A percentile compares a stretch with the other conserved stretches of the same genome.
Evolutionary conservation across 2,797 vertebrate species (phyloP).

Genomic region (Mormyrus hasselquistii): DNA sequence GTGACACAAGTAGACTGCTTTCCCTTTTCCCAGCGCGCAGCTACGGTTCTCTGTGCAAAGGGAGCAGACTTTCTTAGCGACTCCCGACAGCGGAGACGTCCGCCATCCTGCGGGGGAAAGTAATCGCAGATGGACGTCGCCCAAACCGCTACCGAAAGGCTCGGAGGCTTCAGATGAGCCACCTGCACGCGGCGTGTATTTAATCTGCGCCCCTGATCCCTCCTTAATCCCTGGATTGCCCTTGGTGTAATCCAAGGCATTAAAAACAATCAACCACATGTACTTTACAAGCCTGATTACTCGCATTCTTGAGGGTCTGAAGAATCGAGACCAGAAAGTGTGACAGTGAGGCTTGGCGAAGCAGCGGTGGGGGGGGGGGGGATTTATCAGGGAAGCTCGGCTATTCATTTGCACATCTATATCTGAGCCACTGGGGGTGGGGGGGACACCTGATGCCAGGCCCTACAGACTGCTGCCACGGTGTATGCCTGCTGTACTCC

Average conservation of each 20-base stretch:
- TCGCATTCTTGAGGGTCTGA: conserved; percentile 10
- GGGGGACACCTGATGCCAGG: conserved; percentile 26
- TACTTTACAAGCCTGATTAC: conserved; percentile 19
- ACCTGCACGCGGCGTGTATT: background rate
- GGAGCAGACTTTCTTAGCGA: background rate
- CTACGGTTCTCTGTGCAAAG: background rate
- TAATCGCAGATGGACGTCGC: background rate
- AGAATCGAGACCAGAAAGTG: conserved; percentile 30
- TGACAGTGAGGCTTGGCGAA: conserved; percentile 21
- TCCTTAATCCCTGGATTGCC: background rate
- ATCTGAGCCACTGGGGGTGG: background rate
- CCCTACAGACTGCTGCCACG: conserved; percentile 45
- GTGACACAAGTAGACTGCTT: background rate
- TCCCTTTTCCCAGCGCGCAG: background rate
- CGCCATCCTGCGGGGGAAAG: background rate
- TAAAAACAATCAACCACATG: conserved; percentile 30
- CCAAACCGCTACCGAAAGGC: background rate
- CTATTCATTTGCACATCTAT: conserved; percentile 40
- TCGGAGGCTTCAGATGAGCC: background rate
- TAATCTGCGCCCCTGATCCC: background rate
- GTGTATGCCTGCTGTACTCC: conserved; percentile 34
- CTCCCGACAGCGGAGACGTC: background rate
- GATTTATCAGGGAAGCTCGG: conserved; percentile 28
- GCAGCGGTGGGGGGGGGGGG: conserved; percentile 34
- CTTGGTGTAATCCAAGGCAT: conserved; percentile 19